Evolutionary conservation across 2,113 vertebrate species (phyloP).

Genomic region (Gadus chalcogrammus): DNA sequence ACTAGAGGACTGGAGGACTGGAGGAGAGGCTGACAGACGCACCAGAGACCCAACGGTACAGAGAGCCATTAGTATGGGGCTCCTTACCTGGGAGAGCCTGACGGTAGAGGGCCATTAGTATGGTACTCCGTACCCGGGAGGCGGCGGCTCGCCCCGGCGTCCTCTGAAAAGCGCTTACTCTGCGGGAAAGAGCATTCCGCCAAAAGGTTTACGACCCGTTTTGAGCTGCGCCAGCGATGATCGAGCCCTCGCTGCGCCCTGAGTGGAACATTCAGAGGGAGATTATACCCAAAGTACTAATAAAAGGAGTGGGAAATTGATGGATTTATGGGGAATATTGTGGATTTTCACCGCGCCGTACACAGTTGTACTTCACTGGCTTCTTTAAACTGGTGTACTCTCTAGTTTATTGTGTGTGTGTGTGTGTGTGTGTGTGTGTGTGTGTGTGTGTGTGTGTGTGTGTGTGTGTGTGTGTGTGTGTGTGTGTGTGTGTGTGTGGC

Average conservation of each 20-base stretch:
- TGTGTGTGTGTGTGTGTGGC: background rate
- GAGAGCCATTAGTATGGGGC: slow-evolving; percentile 52
- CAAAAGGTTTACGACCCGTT: slow-evolving; percentile 55
- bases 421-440: slow-evolving; percentile 1
- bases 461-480: slow-evolving; percentile 1
- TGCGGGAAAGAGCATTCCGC: slow-evolving; percentile 46
- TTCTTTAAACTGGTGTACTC: too few relatives aligned
- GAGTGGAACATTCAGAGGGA: slow-evolving; percentile 33
- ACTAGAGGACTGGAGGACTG: slow-evolving; percentile 2
- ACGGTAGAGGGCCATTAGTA: slow-evolving; percentile 48
- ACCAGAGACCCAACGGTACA: slow-evolving; percentile 26
- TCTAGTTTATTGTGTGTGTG: background rate
- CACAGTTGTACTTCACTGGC: too few relatives aligned
- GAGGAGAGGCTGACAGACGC: slow-evolving; percentile 18
- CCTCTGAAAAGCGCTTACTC: slow-evolving; percentile 62
- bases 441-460: background rate
- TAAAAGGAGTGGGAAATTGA: slow-evolving; percentile 37
- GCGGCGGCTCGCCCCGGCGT: slow-evolving; percentile 34
- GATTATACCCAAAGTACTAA: slow-evolving; percentile 26
- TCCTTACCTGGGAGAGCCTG: slow-evolving; percentile 22
- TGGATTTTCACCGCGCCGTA: too few relatives aligned
- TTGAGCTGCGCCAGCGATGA: slow-evolving; percentile 34
- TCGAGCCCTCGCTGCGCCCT: slow-evolving; percentile 31
- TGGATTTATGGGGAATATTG: slow-evolving; percentile 14
- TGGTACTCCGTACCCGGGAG: slow-evolving; percentile 46